phyloP scores from a whole-genome alignment of 2,888 invertebrate species.

The Trypoxylon attenuatum region DNA sequence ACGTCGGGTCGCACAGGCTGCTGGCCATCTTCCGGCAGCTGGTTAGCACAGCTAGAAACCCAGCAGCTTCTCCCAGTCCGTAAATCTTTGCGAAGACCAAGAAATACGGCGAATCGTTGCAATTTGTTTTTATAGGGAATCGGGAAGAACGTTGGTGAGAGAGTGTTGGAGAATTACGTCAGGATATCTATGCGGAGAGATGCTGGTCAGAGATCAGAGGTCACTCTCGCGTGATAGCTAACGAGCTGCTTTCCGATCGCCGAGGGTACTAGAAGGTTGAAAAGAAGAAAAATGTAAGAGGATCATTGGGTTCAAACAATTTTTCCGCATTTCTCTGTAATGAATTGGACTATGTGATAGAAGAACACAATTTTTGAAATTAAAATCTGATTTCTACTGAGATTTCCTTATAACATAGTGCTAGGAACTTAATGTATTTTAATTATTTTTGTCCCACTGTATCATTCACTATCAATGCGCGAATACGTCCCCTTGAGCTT shows the following conservation, averaged over 20 bases:
- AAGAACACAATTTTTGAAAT: no score
- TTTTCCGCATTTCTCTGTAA: no score
- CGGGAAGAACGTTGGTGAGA: slow-evolving; percentile 27
- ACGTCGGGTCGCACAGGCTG: neutral
- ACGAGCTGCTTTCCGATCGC: slow-evolving; percentile 51
- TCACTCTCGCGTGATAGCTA: slow-evolving; percentile 58
- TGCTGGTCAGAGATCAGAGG: no score
- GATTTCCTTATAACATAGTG: no score
- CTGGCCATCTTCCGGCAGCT: slow-evolving; percentile 8
- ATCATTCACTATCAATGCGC: no score
- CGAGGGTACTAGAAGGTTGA: slow-evolving; percentile 34
- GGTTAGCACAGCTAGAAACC: slow-evolving; percentile 12
- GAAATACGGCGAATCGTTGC: slow-evolving; percentile 47
- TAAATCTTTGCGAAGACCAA: slow-evolving; percentile 47
- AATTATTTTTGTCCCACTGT: no score
- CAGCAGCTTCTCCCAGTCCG: slow-evolving; percentile 29
- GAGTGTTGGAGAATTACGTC: slow-evolving; percentile 43
- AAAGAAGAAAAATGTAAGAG: slow-evolving; percentile 40
- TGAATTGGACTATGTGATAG: no score
- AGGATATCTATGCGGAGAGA: slow-evolving; percentile 55
- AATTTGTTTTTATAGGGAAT: slow-evolving; percentile 63
- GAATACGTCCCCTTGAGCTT: no score
- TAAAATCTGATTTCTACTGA: no score
- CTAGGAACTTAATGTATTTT: no score
- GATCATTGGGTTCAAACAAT: no score